Evolutionary conservation across 1,140 invertebrate genomes (phyloP).

Genomic region (Drosophila bocqueti): DNA sequence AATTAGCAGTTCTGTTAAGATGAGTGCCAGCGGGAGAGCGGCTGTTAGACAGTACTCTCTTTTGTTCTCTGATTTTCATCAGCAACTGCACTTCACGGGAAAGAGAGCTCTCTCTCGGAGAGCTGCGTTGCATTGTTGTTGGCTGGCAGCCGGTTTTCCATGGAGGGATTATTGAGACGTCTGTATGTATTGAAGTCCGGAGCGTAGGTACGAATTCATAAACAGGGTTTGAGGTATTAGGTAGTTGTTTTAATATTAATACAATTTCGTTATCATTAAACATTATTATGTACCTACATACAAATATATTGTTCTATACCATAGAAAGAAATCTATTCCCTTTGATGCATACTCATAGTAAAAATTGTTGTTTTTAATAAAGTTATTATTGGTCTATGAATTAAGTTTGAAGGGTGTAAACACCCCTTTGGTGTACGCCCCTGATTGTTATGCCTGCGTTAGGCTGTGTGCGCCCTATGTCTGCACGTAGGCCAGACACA

Average conservation of each 20-base stretch:
- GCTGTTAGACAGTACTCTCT: neutral
- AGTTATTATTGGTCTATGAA: neutral
- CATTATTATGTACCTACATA: neutral
- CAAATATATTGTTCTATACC: too few species aligned
- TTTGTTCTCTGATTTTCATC: neutral
- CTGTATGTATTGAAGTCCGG: constrained; percentile 21
- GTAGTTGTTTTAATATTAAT: neutral
- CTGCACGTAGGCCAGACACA: constrained; percentile 77
- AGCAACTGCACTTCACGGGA: constrained; percentile 8
- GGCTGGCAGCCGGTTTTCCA: constrained; percentile 75
- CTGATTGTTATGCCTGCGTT: constrained; percentile 37
- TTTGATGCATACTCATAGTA: neutral
- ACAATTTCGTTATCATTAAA: neutral
- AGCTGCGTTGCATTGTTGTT: constrained; percentile 43
- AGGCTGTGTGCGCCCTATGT: constrained; percentile 50
- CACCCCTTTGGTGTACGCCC: neutral
- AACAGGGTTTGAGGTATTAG: neutral
- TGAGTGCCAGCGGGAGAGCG: constrained; percentile 1
- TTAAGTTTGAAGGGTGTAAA: neutral
- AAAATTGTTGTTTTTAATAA: neutral
- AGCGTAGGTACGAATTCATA: neutral
- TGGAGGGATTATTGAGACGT: constrained; percentile 73
- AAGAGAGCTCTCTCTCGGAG: constrained; percentile 27
- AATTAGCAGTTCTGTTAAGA: neutral
- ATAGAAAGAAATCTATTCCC: neutral